phyloP scores from a whole-genome alignment of 2,888 invertebrate species.

The Caenorhabditis uteleia region DNA sequence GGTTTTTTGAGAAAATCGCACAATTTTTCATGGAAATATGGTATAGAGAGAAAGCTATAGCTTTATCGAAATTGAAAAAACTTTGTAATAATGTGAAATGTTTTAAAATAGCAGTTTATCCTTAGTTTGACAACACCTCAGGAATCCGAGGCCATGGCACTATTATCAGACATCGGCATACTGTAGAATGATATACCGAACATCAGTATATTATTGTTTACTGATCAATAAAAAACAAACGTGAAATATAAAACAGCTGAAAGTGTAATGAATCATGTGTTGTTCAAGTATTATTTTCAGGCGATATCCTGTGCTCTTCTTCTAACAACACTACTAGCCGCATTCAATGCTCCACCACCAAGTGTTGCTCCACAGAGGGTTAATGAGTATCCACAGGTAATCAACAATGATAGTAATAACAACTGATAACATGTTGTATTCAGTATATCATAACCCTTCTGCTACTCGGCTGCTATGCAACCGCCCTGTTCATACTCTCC shows the following conservation, averaged over 20 bases:
- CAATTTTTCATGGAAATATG: too few species aligned
- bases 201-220: too few species aligned
- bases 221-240: too few species aligned
- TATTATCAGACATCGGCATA: too few species aligned
- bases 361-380: conserved; percentile 28
- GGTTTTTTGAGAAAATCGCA: too few species aligned
- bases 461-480: conserved; percentile 29
- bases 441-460: conserved; percentile 34
- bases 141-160: too few species aligned
- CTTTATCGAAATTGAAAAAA: too few species aligned
- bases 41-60: too few species aligned
- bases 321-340: conserved; percentile 23
- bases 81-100: too few species aligned
- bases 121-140: too few species aligned
- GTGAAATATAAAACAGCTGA: not conserved
- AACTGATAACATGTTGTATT: not conserved
- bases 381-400: conserved; percentile 31
- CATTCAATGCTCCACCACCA: conserved; percentile 32
- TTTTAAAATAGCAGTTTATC: too few species aligned
- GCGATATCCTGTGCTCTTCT: conserved; percentile 17
- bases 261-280: not conserved
- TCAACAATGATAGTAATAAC: not conserved
- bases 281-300: not conserved
- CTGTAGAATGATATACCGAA: too few species aligned
- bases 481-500: conserved; percentile 28